These are phyloP conservation scores for Drosophila meridionalis DNA, from an alignment of 2,888 invertebrate genomes.

Conservation along the genomic window DNA sequence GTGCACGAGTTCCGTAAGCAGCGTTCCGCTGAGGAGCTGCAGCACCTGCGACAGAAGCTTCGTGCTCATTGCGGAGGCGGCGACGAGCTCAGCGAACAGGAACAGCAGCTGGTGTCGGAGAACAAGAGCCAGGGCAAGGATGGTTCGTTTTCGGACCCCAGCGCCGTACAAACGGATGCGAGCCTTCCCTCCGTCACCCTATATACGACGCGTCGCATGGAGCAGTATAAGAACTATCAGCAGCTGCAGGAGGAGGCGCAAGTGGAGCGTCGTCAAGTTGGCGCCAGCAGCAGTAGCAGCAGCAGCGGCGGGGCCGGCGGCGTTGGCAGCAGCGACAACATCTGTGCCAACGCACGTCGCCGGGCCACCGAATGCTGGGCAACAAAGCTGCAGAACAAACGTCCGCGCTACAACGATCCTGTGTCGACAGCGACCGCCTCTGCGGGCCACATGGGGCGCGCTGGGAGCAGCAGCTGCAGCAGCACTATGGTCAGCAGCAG, in stretches of 20 bases:
- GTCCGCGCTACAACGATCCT: slow-evolving; percentile 66
- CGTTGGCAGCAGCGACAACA: slow-evolving; percentile 49
- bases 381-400: slow-evolving; percentile 64
- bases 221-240: slow-evolving; percentile 42
- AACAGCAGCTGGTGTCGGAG: slow-evolving; percentile 34
- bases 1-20: slow-evolving; percentile 96
- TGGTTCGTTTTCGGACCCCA: slow-evolving; percentile 36
- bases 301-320: slow-evolving; percentile 19
- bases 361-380: slow-evolving; percentile 72
- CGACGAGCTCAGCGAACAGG: slow-evolving; percentile 38
- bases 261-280: slow-evolving; percentile 48
- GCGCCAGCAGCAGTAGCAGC: background rate
- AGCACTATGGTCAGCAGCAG: background rate
- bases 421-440: slow-evolving; percentile 4
- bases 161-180: slow-evolving; percentile 31
- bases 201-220: slow-evolving; percentile 25
- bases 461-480: background rate
- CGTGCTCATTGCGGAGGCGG: slow-evolving; percentile 35
- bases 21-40: slow-evolving; percentile 89
- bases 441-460: background rate
- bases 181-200: slow-evolving; percentile 9
- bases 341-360: slow-evolving; percentile 69
- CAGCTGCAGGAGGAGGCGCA: slow-evolving; percentile 38
- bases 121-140: slow-evolving; percentile 25
- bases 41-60: slow-evolving; percentile 84